Conservation (phyloP, 2,797 vertebrate species). For the Geotrypetes seraphini region DNA sequence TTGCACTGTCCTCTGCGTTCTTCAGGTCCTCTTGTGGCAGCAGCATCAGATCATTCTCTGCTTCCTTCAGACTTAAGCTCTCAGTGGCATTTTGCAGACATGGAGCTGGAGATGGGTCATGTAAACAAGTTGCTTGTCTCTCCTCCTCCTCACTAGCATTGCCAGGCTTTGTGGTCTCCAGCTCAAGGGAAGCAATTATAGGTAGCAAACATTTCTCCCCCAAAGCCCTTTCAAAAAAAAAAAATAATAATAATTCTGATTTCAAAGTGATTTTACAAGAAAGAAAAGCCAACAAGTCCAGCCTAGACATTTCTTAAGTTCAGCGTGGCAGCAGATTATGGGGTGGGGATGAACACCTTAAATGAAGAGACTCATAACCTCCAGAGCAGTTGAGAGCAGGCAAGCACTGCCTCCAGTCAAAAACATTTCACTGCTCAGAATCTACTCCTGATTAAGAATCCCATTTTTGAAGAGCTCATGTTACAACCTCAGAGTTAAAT, state of each 20-base stretch:
- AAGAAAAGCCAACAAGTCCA: too few relatives aligned
- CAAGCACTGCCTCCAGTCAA: neutral
- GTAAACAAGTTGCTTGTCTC: conserved; percentile 13
- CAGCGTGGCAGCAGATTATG: too few relatives aligned
- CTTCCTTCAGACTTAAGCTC: conserved; percentile 26
- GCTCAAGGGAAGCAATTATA: conserved; percentile 47
- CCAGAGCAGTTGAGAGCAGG: neutral
- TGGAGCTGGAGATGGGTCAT: neutral
- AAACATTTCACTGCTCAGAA: too few relatives aligned
- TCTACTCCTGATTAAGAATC: too few relatives aligned
- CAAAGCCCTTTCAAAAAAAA: conserved; percentile 64
- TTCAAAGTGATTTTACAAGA: too few relatives aligned
- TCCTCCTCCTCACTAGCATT: conserved; percentile 16
- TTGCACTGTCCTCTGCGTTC: conserved; percentile 1
- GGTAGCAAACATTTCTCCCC: conserved; percentile 84
- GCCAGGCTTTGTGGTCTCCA: conserved; percentile 17
- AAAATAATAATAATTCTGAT: too few relatives aligned
- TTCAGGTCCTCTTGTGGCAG: neutral
- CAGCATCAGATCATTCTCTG: neutral
- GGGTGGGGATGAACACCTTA: too few relatives aligned
- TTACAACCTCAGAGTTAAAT: too few relatives aligned
- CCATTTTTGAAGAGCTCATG: too few relatives aligned
- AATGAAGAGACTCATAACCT: neutral
- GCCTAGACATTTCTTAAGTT: too few relatives aligned
- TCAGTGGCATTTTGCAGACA: conserved; percentile 5